Evolutionary conservation across 2,113 vertebrate species (phyloP), one percentile per base, ranked within the genome.

Genomic region (Notothenia rossii): DNA sequence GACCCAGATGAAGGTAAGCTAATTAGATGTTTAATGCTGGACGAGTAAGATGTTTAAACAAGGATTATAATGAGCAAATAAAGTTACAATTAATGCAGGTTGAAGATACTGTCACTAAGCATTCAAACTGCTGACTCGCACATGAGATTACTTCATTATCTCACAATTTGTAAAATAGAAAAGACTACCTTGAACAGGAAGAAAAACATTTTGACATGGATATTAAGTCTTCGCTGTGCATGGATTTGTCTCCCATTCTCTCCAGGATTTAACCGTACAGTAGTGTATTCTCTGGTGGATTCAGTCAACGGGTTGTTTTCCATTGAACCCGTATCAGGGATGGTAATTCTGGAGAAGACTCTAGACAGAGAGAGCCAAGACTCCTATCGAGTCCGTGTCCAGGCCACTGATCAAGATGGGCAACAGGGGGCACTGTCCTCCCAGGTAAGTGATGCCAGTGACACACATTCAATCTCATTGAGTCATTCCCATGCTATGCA

Each of bases 1-100:
- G 98, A 99, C 93, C 96, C 96, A 0, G 98, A 99, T 66, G 91
- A 97, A 4, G 97, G 98, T 99, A 77, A 94, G 96, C 91, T 10
- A 25, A 1, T 36, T 5, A 43, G 43, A 43, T 51, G 60, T 40
- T 11, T n/a, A 36, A 5, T 15, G 59, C 18, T 63, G 22, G 46
- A 51, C 64, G n/a, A 40, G 9, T 54, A 56, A 63, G 5, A 71
- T 25, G 14, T 45, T 45, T 17, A 53, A 48, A 48, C 33, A 11
- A 58, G 1, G 54, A 1, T 29, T 11, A 51, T 43, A 60, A 66
- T 46, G 22, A 72, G 5, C 18, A 29, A 25, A 22, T 14, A 64
- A 58, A 20, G 5, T 76, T 18, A 22, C 5, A 43, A 12, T 20
- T 10, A 29, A 56, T 79, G 40, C 11, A 54, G 36, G 29, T 45